Evolutionary conservation across 2,888 invertebrate genomes (phyloP), one percentile per base, ranked within the genome.

Genomic region (Macrophya alboannulata): DNA sequence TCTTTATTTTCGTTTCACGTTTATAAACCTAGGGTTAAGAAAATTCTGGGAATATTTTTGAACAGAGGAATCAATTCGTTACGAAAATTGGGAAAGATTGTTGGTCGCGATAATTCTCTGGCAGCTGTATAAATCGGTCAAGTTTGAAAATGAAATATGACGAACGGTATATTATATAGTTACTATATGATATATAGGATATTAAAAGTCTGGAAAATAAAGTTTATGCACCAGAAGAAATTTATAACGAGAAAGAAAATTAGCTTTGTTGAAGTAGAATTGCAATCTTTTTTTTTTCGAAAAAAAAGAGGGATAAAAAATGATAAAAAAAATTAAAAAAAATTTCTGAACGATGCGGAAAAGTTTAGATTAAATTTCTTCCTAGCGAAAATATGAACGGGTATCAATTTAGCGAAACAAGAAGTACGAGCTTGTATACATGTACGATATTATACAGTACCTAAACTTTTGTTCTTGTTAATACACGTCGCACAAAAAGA

Each of bases 351-450:
- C 25, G 21, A 31, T 31, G 31, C 25, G 2, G 65, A 31, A 65
- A 65, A 65, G 25, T 71, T 71, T 71, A n/a, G 9, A 71, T 71
- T 71, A 40, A 71, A 71, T 71, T 71, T 71, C 40, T 71, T 71
- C 17, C 71, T 40, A 8, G 71, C 31, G n/a, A 37, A 10, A 71
- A 17, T 31, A 40, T 40, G 71, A 71, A 17, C 71, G 10, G 6
- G 71, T 71, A 71, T 71, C 37, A 40, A 71, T 71, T 71, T 37
- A 17, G 40, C 40, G 15, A 15, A 71, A 71, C 71, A 37, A 9
- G 62, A 31, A 31, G 25, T 25, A 48, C n/a, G 5, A 9, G 21
- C 62, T 21, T 25, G 62, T 25, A 25, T n/a, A 62, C 62, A 8
- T 25, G 62, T 25, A 25, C 4, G 21, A 31, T 31, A 31, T 31